These are phyloP conservation scores for Axea sp. DNA, from an alignment of 2,888 invertebrate species.

Conservation along the genomic window DNA sequence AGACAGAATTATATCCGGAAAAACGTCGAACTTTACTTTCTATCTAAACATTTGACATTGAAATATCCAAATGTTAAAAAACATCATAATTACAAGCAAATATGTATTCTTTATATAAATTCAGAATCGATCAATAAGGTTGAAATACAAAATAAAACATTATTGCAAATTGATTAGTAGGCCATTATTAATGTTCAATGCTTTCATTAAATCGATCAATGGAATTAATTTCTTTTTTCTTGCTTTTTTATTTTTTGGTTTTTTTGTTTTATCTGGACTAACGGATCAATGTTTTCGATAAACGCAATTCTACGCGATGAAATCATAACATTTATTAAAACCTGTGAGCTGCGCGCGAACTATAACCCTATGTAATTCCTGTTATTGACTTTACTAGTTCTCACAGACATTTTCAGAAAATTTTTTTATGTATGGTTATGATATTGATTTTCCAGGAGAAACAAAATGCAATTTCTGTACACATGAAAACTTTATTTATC, in stretches of 20 bases:
- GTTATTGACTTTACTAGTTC: conserved; percentile 7
- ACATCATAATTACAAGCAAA: conserved; percentile 16
- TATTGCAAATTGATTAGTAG: too few relatives aligned
- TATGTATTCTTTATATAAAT: conserved; percentile 29
- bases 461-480: too few relatives aligned
- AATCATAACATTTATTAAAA: conserved; percentile 14
- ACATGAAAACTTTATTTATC: too few relatives aligned
- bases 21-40: too few relatives aligned
- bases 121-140: conserved; percentile 14
- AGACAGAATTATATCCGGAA: too few relatives aligned
- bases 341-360: conserved; percentile 1
- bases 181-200: too few relatives aligned
- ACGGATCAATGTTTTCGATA: conserved; percentile 19
- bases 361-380: conserved; percentile 4
- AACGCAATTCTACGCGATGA: conserved; percentile 5
- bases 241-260: not conserved
- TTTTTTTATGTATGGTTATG: too few relatives aligned
- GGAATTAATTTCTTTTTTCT: conserved; percentile 15
- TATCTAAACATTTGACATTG: too few relatives aligned
- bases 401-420: not conserved
- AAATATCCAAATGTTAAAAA: conserved; percentile 12
- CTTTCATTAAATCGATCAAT: conserved; percentile 25
- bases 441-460: not conserved
- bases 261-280: not conserved
- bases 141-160: conserved; percentile 24